phyloP scores from a whole-genome alignment of 1,140 invertebrate species.

The Drosophila sechellia region DNA sequence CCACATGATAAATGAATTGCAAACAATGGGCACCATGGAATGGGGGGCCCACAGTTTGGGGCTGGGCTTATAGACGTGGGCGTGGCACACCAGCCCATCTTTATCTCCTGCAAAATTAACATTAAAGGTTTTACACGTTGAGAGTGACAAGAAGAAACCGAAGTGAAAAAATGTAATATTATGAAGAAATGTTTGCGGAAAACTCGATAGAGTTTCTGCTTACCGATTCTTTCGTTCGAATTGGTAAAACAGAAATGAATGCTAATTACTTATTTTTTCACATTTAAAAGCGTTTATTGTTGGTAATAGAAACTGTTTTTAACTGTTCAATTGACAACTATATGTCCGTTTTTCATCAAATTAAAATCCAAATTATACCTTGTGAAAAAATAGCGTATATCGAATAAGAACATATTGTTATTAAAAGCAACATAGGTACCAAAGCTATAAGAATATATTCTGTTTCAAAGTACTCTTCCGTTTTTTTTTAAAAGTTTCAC shows the following conservation, averaged over 20 bases:
- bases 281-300: too few relatives aligned
- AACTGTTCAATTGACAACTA: too few relatives aligned
- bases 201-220: not conserved
- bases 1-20: constrained; percentile 57
- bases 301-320: too few relatives aligned
- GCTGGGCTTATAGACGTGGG: constrained; percentile 6
- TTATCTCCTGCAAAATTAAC: constrained; percentile 33
- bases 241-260: too few relatives aligned
- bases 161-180: not conserved
- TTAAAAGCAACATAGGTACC: too few relatives aligned
- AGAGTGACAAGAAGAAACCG: constrained; percentile 10
- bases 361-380: too few relatives aligned
- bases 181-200: not conserved
- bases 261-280: not conserved
- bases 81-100: constrained; percentile 18
- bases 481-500: not conserved
- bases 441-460: too few relatives aligned
- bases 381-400: too few relatives aligned
- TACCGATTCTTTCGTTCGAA: not conserved
- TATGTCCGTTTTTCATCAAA: too few relatives aligned
- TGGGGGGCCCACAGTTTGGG: constrained; percentile 11
- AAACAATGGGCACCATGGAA: constrained; percentile 47
- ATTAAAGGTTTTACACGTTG: constrained; percentile 36
- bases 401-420: too few relatives aligned
- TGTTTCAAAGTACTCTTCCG: too few relatives aligned